Evolutionary conservation across 2,113 vertebrate genomes (phyloP).

Genomic region (Lepus timidus): DNA sequence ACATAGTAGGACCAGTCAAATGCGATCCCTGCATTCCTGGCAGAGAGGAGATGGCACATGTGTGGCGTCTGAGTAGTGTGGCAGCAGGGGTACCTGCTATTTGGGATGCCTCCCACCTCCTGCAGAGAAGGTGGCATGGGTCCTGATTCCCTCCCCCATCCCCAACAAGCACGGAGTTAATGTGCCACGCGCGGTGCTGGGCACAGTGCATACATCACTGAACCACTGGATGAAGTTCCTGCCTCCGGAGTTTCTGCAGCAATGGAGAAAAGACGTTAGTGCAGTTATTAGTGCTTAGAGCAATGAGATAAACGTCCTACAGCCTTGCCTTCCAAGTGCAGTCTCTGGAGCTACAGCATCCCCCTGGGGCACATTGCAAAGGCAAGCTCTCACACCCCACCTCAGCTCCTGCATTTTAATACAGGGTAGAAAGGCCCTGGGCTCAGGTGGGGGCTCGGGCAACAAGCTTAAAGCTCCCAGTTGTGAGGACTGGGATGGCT

Average conservation of each 20-base stretch:
- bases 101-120: neutral
- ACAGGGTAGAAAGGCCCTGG: neutral
- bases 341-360: neutral
- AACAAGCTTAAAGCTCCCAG: neutral
- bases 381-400: neutral
- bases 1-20: neutral
- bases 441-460: neutral
- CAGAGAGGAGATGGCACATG: neutral
- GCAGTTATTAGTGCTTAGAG: neutral
- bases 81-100: neutral
- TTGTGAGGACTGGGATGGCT: neutral
- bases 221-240: slow-evolving; percentile 2
- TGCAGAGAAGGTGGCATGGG: neutral
- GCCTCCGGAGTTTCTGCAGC: neutral
- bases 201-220: neutral
- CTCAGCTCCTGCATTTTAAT: slow-evolving; percentile 1
- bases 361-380: slow-evolving; percentile 17
- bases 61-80: neutral
- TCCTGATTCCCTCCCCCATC: neutral
- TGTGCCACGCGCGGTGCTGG: neutral
- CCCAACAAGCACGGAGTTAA: neutral
- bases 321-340: neutral
- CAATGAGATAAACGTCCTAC: neutral
- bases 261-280: neutral
- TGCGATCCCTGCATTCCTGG: neutral